Base-by-base conservation (phyloP, 2,113 vertebrate species). In the Orcinus orca region DNA sequence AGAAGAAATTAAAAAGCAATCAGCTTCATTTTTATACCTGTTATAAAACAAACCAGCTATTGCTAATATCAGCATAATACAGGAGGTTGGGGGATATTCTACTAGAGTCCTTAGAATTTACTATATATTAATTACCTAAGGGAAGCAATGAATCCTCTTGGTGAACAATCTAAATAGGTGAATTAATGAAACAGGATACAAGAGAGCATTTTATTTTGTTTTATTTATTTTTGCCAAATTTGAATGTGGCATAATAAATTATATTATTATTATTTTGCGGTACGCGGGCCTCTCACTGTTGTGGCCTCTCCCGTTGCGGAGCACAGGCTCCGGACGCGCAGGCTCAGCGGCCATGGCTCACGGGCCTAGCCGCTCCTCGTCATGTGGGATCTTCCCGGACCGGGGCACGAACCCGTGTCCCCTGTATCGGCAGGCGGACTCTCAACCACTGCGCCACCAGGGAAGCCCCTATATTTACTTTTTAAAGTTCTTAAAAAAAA, bases 221-320 rank as follows among this genome's bases (percentile, higher is more conserved):
- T 17, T 53, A 53, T 17, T 53, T 17, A 53, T 53, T 53, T 53
- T 18, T 53, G 63, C 12, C 44, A 97, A 67, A 71, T 93, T 89
- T 94, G 38, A 94, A 88, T 92, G 53, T 93, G 41, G 14, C 8
- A 53, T 71, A 67, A 94, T 86, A 53, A 96, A 96, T 50, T 50
- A 50, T 50, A 50, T 50, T 47, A 13, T 47, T 47, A 2, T 50
- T 50, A 14, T 50, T 50, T 50, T 50, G 47, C 13, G 13, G 47
- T 50, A 50, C 1, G 3, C 3, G 47, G 47, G 47, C 47, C 13
- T 50, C 47, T 50, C 12, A 50, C 13, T 14, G 47, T 50, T 14
- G 47, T 1, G 3, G 47, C 47, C 13, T 50, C 47, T 50, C 47
- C 47, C 47, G 1, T 50, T 50, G 47, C 3, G 1, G 47, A 50